Percentiles rank a stretch among this genome's conserved stretches.
Evolutionary conservation across 2,797 vertebrate species (phyloP).

Genomic region (Hydrocynus forskahlii): DNA sequence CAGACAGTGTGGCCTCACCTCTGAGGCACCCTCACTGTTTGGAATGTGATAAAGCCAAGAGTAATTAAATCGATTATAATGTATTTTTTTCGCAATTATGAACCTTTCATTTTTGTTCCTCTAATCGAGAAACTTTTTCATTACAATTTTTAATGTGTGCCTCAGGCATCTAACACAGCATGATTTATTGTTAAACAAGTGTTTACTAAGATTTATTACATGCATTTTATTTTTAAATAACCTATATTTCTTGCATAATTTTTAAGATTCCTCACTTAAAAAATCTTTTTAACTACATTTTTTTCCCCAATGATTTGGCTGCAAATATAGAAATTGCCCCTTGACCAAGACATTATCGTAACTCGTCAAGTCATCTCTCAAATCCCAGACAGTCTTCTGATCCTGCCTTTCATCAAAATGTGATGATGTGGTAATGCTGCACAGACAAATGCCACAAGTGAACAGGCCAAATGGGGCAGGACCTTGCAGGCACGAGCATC

Average conservation of each 20-base stretch:
- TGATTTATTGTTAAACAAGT: constrained; percentile 44
- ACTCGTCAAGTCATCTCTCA: background rate
- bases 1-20: constrained; percentile 54
- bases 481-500: background rate
- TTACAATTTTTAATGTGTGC: constrained; percentile 47
- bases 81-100: constrained; percentile 43
- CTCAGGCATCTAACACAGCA: constrained; percentile 41
- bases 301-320: background rate
- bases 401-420: constrained; percentile 14
- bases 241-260: background rate
- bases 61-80: constrained; percentile 66
- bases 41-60: constrained; percentile 73
- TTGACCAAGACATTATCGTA: background rate
- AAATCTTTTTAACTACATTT: too few relatives aligned
- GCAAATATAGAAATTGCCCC: background rate
- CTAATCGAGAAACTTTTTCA: constrained; percentile 50
- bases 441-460: constrained; percentile 14
- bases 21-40: constrained; percentile 68
- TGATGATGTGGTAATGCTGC: constrained; percentile 8
- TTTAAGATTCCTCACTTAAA: background rate
- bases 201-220: constrained; percentile 30
- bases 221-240: constrained; percentile 34
- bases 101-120: constrained; percentile 42
- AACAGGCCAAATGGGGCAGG: background rate
- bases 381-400: constrained; percentile 3